Percentiles rank a stretch among this genome's conserved stretches.
phyloP scores from a whole-genome alignment of 2,113 vertebrate species.

The Clarias gariepinus region DNA sequence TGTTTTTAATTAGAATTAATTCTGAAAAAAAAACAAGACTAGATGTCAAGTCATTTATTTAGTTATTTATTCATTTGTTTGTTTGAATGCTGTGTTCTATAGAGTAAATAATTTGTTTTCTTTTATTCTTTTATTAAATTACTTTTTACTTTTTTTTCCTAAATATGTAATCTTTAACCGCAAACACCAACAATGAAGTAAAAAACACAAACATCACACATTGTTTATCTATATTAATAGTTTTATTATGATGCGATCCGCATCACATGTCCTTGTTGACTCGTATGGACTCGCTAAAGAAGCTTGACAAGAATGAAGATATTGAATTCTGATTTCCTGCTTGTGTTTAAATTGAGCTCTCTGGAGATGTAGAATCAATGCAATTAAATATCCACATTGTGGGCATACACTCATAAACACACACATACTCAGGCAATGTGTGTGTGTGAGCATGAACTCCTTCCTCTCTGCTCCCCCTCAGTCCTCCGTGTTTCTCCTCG shows the following conservation, averaged over 20 bases:
- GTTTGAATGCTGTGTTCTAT: neutral
- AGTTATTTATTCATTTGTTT: neutral
- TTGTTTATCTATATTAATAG: neutral
- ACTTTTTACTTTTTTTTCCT: neutral
- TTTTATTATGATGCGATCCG: neutral
- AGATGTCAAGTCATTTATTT: neutral
- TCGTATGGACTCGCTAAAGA: neutral
- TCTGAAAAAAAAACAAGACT: neutral
- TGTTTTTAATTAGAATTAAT: neutral
- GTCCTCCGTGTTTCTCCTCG: slow-evolving; percentile 30
- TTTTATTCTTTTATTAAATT: neutral
- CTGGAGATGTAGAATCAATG: slow-evolving; percentile 33
- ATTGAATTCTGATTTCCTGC: slow-evolving; percentile 4
- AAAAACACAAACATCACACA: too few species aligned
- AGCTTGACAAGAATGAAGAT: slow-evolving; percentile 7
- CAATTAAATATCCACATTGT: slow-evolving; percentile 28
- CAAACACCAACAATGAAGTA: neutral
- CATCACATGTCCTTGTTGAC: neutral
- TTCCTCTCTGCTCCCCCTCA: slow-evolving; percentile 10
- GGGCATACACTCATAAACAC: neutral
- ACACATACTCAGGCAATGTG: neutral
- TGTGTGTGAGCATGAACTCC: slow-evolving; percentile 3
- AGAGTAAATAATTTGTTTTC: too few species aligned
- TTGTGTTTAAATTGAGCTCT: slow-evolving; percentile 7
- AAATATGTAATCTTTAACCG: neutral